Evolutionary conservation across 2,797 vertebrate species (phyloP), one percentile per base, ranked within the genome.

Genomic region (Manis javanica): DNA sequence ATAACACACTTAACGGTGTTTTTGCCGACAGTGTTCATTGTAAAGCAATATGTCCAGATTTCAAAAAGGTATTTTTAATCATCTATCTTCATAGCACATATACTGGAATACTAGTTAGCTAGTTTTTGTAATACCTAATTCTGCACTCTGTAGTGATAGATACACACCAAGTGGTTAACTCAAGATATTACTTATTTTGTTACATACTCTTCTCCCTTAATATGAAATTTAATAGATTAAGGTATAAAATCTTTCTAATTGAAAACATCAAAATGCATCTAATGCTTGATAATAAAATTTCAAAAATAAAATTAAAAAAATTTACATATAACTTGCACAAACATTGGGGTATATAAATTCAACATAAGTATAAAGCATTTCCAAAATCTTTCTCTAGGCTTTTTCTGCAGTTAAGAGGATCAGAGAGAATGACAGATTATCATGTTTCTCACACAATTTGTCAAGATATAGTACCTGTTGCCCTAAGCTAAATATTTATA

Each of bases 201-300:
- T 83, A 37, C 19, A 26, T 55, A 55, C 0, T 13, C 90, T 86
- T 88, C 51, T 83, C 12, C 12, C 23, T 37, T 84, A 83, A 46
- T 11, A 91, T 3, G 85, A 24, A 89, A 87, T 96, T 75, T 5
- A 55, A 34, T 77, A 90, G 66, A 57, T 42, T 94, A 77, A 81
- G 1, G 16, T 68, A 72, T 69, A 61, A 95, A 75, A 90, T 85
- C 24, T 84, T 95, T 23, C 39, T 77, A 93, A 88, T 78, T 59
- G 29, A 85, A 84, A 91, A 83, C 11, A 57, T 95, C 51, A 95
- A 57, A 91, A 64, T 71, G 1, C 5, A 78, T 69, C 37, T 85
- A 37, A 34, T 66, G 31, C 51, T 85, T 96, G 26, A 90, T 61
- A 94, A 92, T 78, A 11, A 92, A 95, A 89, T 95, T 42, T 16